Evolutionary conservation across 35 echinoderm and acorn worm species (phyloP), one percentile per base, ranked within the genome.

Genomic region (Ophiothrix spiculata): DNA sequence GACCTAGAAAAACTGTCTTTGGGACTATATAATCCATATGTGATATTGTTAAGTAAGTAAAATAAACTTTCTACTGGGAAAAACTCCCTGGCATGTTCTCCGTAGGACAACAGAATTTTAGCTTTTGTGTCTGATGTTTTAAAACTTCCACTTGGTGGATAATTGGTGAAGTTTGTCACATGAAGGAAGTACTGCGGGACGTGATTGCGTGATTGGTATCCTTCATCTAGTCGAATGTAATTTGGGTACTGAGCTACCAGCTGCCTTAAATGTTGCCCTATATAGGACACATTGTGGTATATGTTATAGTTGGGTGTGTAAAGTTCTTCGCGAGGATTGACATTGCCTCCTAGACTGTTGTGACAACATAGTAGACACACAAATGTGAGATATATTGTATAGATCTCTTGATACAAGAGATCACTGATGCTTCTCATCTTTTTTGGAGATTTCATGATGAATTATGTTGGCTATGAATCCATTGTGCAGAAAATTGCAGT

Each of bases 11-110:
- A 33, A 12, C 83, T 87, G 21, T 81, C 88, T 35, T 69, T 29
- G 28, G 88, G 83, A 25, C 79, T 83, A 16, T 39, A 49, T 36
- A 98, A 60, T 17, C 95, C 95, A 45, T 75, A 60, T 25, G 89
- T 91, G 6, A 98, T 88, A 36, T 91, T 98, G 33, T 82, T 87
- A 15, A 98, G 36, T 21, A 98, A 81, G 45, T 89, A 84, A 40
- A 98, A 85, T 39, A 93, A 33, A 83, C 95, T 98, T 49, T 98
- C 95, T 1, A 98, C 86, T 28, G 95, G 95, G 78, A 98, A 91
- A 54, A 98, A 98, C 79, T 98, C 95, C 36, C 95, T 74, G 8
- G 95, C 95, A 86, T 98, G 95, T 79, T 98, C 95, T 34, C 95
- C 95, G 73, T 81, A 98, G 0, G 95, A 98, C 8, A 98, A 82